A percentile compares a stretch with the other conserved stretches of the same genome.
phyloP scores from a whole-genome alignment of 2,113 vertebrate genomes.

The Mus musculus region DNA sequence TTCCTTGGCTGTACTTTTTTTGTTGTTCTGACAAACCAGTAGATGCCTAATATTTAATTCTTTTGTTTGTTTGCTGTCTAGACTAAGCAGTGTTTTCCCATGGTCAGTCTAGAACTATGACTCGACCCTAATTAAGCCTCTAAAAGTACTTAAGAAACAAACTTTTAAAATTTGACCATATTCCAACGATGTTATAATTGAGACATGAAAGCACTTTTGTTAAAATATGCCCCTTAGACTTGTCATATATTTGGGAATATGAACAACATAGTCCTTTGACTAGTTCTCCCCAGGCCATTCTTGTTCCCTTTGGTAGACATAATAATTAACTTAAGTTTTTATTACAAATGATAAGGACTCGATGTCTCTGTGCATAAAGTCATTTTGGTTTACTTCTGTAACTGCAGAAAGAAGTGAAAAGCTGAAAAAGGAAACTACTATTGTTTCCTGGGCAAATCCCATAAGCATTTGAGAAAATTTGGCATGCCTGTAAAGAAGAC shows the following conservation, averaged over 20 bases:
- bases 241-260: not conserved
- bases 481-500: constrained; percentile 41
- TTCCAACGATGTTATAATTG: not conserved
- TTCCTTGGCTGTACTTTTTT: not conserved
- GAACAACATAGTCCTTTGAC: not conserved
- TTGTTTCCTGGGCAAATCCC: not conserved
- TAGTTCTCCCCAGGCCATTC: not conserved
- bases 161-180: not conserved
- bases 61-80: not conserved
- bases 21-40: not conserved
- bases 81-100: not conserved
- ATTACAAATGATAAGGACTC: not conserved
- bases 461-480: constrained; percentile 5
- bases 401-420: constrained; percentile 6
- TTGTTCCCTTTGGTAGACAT: not conserved
- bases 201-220: not conserved
- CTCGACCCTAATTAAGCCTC: not conserved
- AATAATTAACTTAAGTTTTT: constrained; percentile 76
- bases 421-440: constrained; percentile 5
- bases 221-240: not conserved
- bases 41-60: not conserved
- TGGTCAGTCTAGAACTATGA: not conserved
- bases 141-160: not conserved
- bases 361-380: not conserved
- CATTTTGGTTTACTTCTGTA: constrained; percentile 25